Percentiles rank a stretch among this genome's conserved stretches.
Evolutionary conservation across 2,888 invertebrate species (phyloP).

Genomic region (Plagiodera versicolora): DNA sequence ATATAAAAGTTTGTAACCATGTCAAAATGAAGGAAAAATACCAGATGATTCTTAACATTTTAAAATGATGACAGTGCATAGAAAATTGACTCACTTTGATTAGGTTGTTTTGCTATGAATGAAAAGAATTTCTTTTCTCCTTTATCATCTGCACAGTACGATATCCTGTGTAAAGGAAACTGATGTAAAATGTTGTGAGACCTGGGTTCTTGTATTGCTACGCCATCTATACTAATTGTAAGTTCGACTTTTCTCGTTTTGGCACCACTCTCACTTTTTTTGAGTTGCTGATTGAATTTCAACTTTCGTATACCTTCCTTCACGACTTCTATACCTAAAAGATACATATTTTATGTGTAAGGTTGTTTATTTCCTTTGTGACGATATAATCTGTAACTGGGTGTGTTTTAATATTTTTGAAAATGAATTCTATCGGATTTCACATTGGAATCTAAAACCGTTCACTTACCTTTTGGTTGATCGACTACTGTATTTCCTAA

Average conservation of each 20-base stretch:
- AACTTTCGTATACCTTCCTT: conserved; percentile 96
- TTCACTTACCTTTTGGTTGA: conserved; percentile 77
- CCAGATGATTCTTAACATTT: too few relatives aligned
- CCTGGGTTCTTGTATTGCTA: conserved; percentile 82
- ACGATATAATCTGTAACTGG: too few relatives aligned
- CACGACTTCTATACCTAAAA: conserved; percentile 84
- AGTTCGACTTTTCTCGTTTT: conserved; percentile 92
- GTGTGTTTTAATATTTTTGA: too few relatives aligned
- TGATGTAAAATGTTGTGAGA: conserved; percentile 86
- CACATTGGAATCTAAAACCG: not conserved
- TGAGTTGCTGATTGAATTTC: conserved; percentile 90
- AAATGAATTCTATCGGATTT: too few relatives aligned
- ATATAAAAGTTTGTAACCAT: too few relatives aligned
- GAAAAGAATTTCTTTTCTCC: conserved; percentile 97
- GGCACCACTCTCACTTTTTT: conserved; percentile 87
- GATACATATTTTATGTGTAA: not conserved
- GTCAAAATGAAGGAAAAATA: too few relatives aligned
- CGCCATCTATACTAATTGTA: conserved; percentile 96
- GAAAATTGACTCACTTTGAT: conserved; percentile 45
- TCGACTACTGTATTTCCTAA: conserved; percentile 94
- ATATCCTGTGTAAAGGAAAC: conserved; percentile 95
- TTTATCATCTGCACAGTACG: conserved; percentile 98
- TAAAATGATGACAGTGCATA: too few relatives aligned
- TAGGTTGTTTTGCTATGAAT: conserved; percentile 82
- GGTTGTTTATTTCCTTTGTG: not conserved